Evolutionary conservation across 1,140 invertebrate species (phyloP), one percentile per base, ranked within the genome.

Genomic region (Lasioglossum albipes): DNA sequence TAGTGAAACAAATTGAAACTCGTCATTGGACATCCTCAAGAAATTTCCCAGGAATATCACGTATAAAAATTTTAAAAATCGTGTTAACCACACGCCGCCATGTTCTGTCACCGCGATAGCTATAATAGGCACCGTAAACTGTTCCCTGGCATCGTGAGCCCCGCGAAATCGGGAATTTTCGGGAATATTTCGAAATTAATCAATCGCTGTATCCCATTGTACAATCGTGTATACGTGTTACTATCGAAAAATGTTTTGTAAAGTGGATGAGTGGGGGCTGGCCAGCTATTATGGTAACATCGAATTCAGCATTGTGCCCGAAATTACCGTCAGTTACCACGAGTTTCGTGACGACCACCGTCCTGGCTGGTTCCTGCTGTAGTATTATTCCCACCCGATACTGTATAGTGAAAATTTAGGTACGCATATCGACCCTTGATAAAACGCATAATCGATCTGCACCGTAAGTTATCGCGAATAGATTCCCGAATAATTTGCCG

Each of bases 221-320:
- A 10, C 5, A n/a, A 12, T 18, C 52, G 52, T 59, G n/a, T 22
- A n/a, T 18, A 9, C 69, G 31, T 72, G 18, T 64, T 31, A 22
- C 64, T n/a, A 65, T 77, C 71, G 68, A 64, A 71, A 75, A 87
- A 68, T 73, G 61, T 83, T 88, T 87, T 82, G 62, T 83, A 68
- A 82, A 27, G 72, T 76, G 36, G 69, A n/a, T 12, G 81, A 79
- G 84, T 83, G 85, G 88, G 80, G 88, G 82, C 80, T 88, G 66
- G 52, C 75, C 67, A 84, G 84, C 89, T 90, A 90, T 90, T 90
- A 89, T 90, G 66, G 88, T 89, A 73, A 81, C 82, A 84, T 88
- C 81, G 81, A 87, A 87, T 84, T 85, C 64, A 84, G 86, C 78
- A 89, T 90, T 89, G 85, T 89, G 81, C 59, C 64, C 78, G 69